These are phyloP conservation scores for Agonopterix heracliana DNA, from an alignment of 2,888 invertebrate species.

Conservation along the genomic window DNA sequence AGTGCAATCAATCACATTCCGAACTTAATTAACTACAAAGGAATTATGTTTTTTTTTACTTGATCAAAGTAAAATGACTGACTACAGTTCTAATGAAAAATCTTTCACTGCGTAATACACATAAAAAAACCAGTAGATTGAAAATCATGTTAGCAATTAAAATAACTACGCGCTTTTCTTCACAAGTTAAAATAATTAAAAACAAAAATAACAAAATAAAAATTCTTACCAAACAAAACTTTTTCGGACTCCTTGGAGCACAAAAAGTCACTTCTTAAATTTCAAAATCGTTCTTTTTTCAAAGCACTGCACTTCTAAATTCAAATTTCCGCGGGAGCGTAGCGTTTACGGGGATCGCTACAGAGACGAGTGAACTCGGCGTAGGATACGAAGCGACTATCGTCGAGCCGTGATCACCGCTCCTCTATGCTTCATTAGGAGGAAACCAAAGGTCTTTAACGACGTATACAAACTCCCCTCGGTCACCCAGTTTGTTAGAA, in stretches of 20 bases:
- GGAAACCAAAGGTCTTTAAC: constrained; percentile 30
- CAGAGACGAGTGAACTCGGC: constrained; percentile 44
- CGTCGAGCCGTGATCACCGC: constrained; percentile 31
- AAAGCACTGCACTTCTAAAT: constrained; percentile 36
- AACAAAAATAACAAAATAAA: too few relatives aligned
- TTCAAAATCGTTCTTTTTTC: constrained; percentile 22
- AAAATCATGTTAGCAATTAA: too few relatives aligned
- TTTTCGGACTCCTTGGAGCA: constrained; percentile 17
- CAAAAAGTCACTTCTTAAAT: constrained; percentile 15
- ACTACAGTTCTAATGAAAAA: too few relatives aligned
- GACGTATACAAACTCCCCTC: constrained; percentile 28
- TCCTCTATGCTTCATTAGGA: constrained; percentile 59
- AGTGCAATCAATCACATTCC: too few relatives aligned
- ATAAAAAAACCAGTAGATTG: too few relatives aligned
- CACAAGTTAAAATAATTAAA: too few relatives aligned
- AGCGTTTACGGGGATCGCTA: constrained; percentile 28
- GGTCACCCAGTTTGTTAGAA: constrained; percentile 16
- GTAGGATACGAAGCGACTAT: constrained; percentile 54
- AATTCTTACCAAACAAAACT: constrained; percentile 36
- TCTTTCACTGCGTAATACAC: too few relatives aligned
- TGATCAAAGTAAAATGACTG: too few relatives aligned
- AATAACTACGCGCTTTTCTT: not conserved
- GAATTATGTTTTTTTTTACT: too few relatives aligned
- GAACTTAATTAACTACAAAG: too few relatives aligned
- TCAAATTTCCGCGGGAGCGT: constrained; percentile 27